Base-by-base conservation (phyloP, 2,113 vertebrate species). In the Amazona guildingii region DNA sequence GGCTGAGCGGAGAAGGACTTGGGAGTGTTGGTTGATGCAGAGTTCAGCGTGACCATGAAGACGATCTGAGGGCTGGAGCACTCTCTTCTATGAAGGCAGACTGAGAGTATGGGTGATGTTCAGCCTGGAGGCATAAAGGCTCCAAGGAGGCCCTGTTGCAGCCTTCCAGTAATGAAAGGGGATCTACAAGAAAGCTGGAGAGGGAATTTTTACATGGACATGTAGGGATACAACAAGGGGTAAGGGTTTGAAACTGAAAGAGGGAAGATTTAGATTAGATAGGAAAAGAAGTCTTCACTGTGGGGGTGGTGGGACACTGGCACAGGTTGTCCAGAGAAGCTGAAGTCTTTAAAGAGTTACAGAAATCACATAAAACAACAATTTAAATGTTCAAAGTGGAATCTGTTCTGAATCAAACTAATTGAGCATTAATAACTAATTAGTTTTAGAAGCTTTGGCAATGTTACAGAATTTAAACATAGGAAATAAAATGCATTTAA, bases 91-190 rank as follows among this genome's bases (percentile, higher is more conserved):
- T 28, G 31, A 63, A 2, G 13, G 9, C 10, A 24, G 66, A 33
- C 27, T 64, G 57, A 64, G 20, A 41, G n/a, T 43, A 14, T 12
- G 74, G 49, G 13, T 15, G 28, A 10, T 63, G 17, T 63, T 77
- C 11, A 41, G 3, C 16, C 11, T 81, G 16, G 33, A 59, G 57
- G 21, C 4, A 9, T 35, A 55, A 59, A 35, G 4, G 13, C 33
- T 59, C 1, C 0, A 1, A 11, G 11, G 19, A 18, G 4, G 63
- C 21, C 25, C 39, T 52, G 5, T 10, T 7, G 14, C 9, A 9
- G 25, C 27, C 46, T 90, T 24, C 27, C 19, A 54, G 25, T 39
- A 44, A 29, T 14, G 33, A 15, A 29, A 29, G 6, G 7, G 10
- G 8, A 10, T 8, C 31, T 67, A 18, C 6, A 37, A 4, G 11